Conservation (phyloP, 2,797 vertebrate species). For the Triplophysa bombifrons region DNA sequence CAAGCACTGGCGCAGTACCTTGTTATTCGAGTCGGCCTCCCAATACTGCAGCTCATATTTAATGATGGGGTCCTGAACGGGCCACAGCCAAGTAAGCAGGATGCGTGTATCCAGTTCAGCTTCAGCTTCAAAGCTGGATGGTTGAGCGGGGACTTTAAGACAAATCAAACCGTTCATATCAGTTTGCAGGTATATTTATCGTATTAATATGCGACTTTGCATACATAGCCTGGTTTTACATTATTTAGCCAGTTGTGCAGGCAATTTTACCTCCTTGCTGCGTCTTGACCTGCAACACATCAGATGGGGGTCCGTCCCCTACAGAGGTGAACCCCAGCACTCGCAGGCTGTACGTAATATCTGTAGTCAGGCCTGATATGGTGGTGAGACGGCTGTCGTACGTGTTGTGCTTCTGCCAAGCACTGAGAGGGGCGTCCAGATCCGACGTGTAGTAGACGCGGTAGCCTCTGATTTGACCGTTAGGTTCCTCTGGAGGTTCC, state of each 20-base stretch:
- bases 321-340: constrained; percentile 92
- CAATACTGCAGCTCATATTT: constrained; percentile 90
- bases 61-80: constrained; percentile 85
- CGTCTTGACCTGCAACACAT: constrained; percentile 91
- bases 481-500: constrained; percentile 93
- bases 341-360: constrained; percentile 89
- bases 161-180: not conserved
- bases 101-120: constrained; percentile 91
- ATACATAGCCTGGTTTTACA: no score
- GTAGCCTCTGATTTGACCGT: constrained; percentile 90
- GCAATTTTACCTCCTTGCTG: constrained; percentile 88
- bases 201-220: not conserved
- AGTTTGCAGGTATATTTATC: not conserved
- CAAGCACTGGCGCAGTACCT: constrained; percentile 72
- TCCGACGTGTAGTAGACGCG: constrained; percentile 88
- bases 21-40: constrained; percentile 81
- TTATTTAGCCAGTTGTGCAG: not conserved
- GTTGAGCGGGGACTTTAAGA: constrained; percentile 87
- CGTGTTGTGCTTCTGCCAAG: constrained; percentile 92
- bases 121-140: constrained; percentile 87
- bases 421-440: constrained; percentile 76
- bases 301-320: constrained; percentile 90
- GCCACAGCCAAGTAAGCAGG: constrained; percentile 89
- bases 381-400: constrained; percentile 88
- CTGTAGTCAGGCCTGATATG: constrained; percentile 84